phyloP scores from a whole-genome alignment of 2,113 vertebrate genomes.

The Noturus placidus region DNA sequence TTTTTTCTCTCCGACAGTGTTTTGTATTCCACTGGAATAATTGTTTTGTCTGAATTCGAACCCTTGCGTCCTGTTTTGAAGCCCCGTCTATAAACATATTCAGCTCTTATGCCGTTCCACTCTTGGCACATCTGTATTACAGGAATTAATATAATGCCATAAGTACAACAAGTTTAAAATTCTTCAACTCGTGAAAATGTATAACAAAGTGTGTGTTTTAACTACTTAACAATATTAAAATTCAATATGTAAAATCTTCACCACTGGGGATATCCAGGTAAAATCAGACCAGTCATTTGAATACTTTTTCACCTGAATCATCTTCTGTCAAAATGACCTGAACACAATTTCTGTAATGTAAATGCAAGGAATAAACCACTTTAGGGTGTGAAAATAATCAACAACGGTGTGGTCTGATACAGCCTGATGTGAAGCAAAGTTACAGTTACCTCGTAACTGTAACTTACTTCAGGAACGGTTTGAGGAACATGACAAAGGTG shows the following conservation, averaged over 20 bases:
- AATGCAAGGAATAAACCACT: background rate
- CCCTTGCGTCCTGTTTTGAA: background rate
- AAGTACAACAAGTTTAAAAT: background rate
- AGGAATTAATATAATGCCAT: background rate
- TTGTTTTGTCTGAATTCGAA: background rate
- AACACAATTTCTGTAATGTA: background rate
- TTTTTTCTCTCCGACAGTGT: background rate
- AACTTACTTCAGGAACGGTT: no score
- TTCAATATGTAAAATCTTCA: no score
- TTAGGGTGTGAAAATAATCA: background rate
- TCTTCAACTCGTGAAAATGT: background rate
- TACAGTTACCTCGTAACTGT: no score
- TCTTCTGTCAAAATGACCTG: background rate
- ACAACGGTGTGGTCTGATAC: background rate
- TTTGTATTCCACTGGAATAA: background rate
- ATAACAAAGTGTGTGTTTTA: background rate
- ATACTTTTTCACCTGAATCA: background rate
- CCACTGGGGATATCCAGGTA: no score
- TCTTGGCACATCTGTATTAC: background rate
- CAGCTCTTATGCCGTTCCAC: background rate
- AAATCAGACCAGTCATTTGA: no score
- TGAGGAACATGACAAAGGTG: no score
- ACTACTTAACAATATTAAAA: background rate
- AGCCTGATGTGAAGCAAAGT: no score
- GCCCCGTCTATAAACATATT: background rate